A percentile compares a stretch with the other conserved stretches of the same genome.
Evolutionary conservation across 2,888 invertebrate species (phyloP).

Genomic region (Auanema sp.): DNA sequence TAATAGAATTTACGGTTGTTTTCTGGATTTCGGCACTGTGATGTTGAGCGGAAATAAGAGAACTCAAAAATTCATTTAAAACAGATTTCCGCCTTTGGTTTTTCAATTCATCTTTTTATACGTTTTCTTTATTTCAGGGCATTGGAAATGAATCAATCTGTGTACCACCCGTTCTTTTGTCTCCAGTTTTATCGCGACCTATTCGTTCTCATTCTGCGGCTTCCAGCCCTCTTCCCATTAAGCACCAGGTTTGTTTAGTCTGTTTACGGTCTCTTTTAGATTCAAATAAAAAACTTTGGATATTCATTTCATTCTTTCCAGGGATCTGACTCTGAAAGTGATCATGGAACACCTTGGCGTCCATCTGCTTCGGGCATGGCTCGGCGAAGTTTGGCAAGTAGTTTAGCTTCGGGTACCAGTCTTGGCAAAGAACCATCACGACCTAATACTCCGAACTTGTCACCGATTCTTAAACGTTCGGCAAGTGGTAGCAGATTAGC

Average conservation of each 20-base stretch:
- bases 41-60: too few species aligned
- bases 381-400: constrained; percentile 20
- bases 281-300: not conserved
- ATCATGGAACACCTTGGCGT: constrained; percentile 26
- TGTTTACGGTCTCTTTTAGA: not conserved
- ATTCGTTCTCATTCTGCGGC: constrained; percentile 56
- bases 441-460: constrained; percentile 34
- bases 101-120: not conserved
- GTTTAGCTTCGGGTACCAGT: constrained; percentile 15
- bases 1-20: too few species aligned
- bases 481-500: constrained; percentile 33
- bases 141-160: constrained; percentile 52
- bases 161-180: constrained; percentile 60
- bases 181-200: constrained; percentile 60
- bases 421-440: constrained; percentile 15
- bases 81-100: too few species aligned
- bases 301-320: constrained; percentile 16
- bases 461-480: constrained; percentile 33
- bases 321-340: constrained; percentile 50
- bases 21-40: too few species aligned
- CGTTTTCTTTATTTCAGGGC: constrained; percentile 42
- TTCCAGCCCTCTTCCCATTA: constrained; percentile 40
- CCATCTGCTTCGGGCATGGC: constrained; percentile 3
- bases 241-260: constrained; percentile 22
- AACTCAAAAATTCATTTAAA: too few species aligned